Conservation (phyloP, 2,113 vertebrate genomes). For the Heliornis fulica region DNA sequence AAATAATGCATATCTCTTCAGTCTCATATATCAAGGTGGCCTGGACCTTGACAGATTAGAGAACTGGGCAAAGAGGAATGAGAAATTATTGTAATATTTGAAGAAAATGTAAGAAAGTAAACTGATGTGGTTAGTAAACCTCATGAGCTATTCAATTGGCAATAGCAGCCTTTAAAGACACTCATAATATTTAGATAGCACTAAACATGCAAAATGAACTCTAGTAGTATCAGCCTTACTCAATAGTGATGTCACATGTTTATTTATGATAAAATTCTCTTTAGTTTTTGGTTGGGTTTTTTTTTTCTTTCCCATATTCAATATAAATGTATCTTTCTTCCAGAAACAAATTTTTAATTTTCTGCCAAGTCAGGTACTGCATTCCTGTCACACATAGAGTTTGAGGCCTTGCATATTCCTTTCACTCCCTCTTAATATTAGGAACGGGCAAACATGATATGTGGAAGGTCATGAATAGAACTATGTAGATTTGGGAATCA, state of each 20-base stretch:
- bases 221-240: background rate
- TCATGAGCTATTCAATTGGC: background rate
- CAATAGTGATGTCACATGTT: background rate
- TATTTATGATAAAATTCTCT: background rate
- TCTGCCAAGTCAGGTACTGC: background rate
- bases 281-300: background rate
- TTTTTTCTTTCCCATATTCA: background rate
- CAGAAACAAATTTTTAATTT: background rate
- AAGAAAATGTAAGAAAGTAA: background rate
- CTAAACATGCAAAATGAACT: background rate
- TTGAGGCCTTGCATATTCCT: background rate
- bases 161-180: background rate
- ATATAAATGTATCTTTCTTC: background rate
- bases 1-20: background rate
- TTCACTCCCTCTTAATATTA: background rate
- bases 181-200: background rate
- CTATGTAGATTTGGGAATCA: background rate
- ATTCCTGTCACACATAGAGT: too few relatives aligned
- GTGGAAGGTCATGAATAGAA: background rate
- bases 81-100: background rate
- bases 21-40: background rate
- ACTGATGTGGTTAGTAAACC: background rate
- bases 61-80: background rate
- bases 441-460: background rate
- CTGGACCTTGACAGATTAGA: background rate